A percentile compares a stretch with the other conserved stretches of the same genome.
Conservation (phyloP, 2,113 vertebrate species). For the Megaceryle torquata region DNA sequence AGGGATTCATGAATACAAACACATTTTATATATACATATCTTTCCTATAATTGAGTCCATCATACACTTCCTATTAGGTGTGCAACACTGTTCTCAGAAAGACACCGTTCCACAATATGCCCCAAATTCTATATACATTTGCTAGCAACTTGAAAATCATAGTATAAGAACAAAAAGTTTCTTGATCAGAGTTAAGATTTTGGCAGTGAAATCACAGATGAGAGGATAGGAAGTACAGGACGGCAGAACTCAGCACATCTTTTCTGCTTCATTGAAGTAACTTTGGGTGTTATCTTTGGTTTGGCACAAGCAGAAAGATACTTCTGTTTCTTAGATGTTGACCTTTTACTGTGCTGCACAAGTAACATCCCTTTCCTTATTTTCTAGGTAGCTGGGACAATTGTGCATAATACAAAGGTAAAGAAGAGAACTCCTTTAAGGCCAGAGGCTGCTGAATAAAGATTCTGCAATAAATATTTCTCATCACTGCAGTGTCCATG, state of each 20-base stretch:
- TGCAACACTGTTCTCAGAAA: neutral
- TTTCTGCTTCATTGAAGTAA: neutral
- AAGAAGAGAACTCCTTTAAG: neutral
- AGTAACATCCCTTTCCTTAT: neutral
- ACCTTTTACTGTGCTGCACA: neutral
- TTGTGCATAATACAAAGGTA: neutral
- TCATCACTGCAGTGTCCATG: slow-evolving; percentile 26
- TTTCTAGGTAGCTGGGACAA: neutral
- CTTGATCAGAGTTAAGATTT: neutral
- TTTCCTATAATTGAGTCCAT: slow-evolving; percentile 16
- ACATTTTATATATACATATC: neutral
- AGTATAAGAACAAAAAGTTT: neutral
- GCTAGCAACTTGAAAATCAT: neutral
- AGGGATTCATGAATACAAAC: slow-evolving; percentile 1
- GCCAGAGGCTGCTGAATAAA: neutral
- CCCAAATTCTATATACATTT: neutral
- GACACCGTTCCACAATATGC: neutral
- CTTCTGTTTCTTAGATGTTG: neutral
- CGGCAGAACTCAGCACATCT: neutral
- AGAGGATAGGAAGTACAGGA: neutral
- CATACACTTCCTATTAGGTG: neutral
- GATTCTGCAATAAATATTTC: slow-evolving; percentile 45
- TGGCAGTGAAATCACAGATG: neutral
- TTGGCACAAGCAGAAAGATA: neutral
- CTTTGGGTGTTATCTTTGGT: neutral